Conservation (phyloP, 2,888 invertebrate species). For the Drosophila nr. perissopoda region DNA sequence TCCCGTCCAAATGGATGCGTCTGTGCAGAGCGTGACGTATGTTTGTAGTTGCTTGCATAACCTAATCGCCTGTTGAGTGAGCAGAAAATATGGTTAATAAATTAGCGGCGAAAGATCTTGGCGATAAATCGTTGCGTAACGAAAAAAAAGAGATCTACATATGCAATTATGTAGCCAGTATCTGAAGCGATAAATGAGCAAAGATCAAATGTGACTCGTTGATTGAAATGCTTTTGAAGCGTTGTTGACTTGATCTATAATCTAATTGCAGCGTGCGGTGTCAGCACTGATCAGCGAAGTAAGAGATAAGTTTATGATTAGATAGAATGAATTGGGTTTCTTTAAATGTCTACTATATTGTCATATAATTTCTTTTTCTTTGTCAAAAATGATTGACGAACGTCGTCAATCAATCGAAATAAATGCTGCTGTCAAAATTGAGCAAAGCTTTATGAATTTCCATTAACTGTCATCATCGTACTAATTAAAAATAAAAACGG, state of each 20-base stretch:
- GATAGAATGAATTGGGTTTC: neutral
- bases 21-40: slow-evolving; percentile 57
- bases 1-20: slow-evolving; percentile 5
- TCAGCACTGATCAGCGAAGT: neutral
- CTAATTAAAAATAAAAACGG: neutral
- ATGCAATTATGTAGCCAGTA: slow-evolving; percentile 6
- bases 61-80: slow-evolving; percentile 66
- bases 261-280: slow-evolving; percentile 1
- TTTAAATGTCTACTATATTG: neutral
- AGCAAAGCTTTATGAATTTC: neutral
- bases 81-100: slow-evolving; percentile 67
- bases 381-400: slow-evolving; percentile 1
- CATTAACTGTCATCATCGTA: neutral
- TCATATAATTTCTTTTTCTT: neutral
- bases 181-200: slow-evolving; percentile 12
- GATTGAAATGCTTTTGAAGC: slow-evolving; percentile 1
- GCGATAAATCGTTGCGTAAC: slow-evolving; percentile 33
- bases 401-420: slow-evolving; percentile 1
- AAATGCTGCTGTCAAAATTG: neutral
- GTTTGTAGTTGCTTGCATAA: slow-evolving; percentile 54
- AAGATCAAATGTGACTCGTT: slow-evolving; percentile 28
- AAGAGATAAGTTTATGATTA: neutral
- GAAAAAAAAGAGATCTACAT: slow-evolving; percentile 10
- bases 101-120: slow-evolving; percentile 53
- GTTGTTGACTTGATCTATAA: neutral